Percentiles rank a stretch among this genome's conserved stretches.
phyloP scores from a whole-genome alignment of 2,113 vertebrate species.

The Chionomys nivalis region DNA sequence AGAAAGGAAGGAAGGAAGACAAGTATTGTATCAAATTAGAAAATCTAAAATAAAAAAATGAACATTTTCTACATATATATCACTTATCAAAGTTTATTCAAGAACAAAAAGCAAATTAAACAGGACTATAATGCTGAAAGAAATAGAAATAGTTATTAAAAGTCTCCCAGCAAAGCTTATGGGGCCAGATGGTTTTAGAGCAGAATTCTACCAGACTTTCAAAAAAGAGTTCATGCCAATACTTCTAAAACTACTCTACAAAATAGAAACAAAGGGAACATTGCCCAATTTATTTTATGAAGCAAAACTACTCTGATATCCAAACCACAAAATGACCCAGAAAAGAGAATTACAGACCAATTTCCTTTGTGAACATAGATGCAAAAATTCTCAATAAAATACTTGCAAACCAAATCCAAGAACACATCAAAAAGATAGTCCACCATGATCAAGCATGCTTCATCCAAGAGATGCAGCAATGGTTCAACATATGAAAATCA shows the following conservation, averaged over 20 bases:
- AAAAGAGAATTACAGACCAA: neutral
- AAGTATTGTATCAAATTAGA: neutral
- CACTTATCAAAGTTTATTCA: neutral
- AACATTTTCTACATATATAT: neutral
- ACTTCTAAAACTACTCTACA: neutral
- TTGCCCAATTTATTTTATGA: neutral
- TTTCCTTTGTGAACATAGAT: neutral
- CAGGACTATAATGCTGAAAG: neutral
- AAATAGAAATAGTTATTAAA: neutral
- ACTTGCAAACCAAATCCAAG: neutral
- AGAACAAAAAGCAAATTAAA: neutral
- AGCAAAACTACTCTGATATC: neutral
- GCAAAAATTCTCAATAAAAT: neutral
- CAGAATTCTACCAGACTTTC: neutral
- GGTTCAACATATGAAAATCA: neutral
- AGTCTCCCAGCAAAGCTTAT: neutral
- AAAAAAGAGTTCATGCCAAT: neutral
- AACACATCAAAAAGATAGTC: neutral
- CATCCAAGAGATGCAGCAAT: neutral
- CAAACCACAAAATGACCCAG: neutral
- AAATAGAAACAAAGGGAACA: neutral
- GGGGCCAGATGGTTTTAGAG: neutral
- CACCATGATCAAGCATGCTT: neutral
- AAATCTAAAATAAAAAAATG: neutral
- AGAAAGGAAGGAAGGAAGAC: neutral